Percentiles rank a stretch among this genome's conserved stretches.
These are phyloP conservation scores for Micromussa lordhowensis DNA, from an alignment of 92 coral and sea anemone genomes.

Conservation along the genomic window DNA sequence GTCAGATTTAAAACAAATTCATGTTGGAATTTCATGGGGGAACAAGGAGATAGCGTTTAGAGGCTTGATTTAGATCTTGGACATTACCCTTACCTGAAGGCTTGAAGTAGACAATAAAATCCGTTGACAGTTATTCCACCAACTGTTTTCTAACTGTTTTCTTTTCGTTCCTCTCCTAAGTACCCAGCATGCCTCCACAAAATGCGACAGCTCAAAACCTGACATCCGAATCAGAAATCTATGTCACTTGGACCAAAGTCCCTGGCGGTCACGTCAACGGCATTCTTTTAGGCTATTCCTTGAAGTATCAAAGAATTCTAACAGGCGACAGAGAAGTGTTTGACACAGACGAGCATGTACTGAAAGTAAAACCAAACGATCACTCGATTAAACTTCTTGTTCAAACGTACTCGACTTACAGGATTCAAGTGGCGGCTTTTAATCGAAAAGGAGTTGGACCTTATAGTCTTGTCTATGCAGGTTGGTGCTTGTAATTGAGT, in stretches of 20 bases:
- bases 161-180: neutral
- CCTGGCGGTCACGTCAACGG: constrained; percentile 59
- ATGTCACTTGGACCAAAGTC: constrained; percentile 53
- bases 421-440: constrained; percentile 39
- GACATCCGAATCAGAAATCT: constrained; percentile 40
- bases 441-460: constrained; percentile 54
- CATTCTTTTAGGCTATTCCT: constrained; percentile 26
- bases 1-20: no score
- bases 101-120: no score
- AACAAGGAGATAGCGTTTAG: no score
- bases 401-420: constrained; percentile 37
- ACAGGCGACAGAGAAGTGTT: constrained; percentile 25
- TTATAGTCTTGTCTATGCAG: constrained; percentile 30
- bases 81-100: no score
- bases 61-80: no score
- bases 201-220: constrained; percentile 23
- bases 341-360: neutral
- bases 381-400: constrained; percentile 13
- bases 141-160: no score
- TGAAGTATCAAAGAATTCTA: constrained; percentile 31
- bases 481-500: constrained; percentile 9
- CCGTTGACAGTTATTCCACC: no score
- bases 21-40: no score
- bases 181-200: constrained; percentile 54
- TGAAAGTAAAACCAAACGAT: constrained; percentile 10